Evolutionary conservation across 2,888 invertebrate genomes (phyloP).

Genomic region (Thalpophila matura): DNA sequence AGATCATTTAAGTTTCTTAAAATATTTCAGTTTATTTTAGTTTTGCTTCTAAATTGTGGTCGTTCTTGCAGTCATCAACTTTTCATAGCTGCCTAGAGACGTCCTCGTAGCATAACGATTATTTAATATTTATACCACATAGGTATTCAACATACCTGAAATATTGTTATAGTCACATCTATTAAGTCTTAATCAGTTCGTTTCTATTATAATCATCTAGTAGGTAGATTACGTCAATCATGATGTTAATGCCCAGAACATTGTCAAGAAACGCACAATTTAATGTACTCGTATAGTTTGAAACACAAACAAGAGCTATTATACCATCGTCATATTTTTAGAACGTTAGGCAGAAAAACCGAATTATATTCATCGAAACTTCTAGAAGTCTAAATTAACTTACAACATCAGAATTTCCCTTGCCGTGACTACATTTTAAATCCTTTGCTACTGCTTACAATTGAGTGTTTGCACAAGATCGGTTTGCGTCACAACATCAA

Average conservation of each 20-base stretch:
- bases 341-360: conserved; percentile 15
- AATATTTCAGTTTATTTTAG: conserved; percentile 11
- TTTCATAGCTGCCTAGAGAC: conserved; percentile 4
- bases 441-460: conserved; percentile 47
- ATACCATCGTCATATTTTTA: neutral
- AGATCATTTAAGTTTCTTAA: neutral
- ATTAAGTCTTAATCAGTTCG: conserved; percentile 11
- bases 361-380: conserved; percentile 24
- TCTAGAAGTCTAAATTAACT: conserved; percentile 24
- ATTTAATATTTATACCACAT: neutral
- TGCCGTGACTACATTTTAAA: conserved; percentile 46
- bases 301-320: neutral
- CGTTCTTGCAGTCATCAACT: conserved; percentile 13
- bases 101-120: neutral
- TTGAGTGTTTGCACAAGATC: conserved; percentile 65
- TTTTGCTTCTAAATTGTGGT: neutral
- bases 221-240: conserved; percentile 11
- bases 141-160: neutral
- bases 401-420: conserved; percentile 11
- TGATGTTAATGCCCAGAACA: neutral
- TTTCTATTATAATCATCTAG: conserved; percentile 11
- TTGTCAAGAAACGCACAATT: neutral
- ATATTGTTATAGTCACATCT: neutral
- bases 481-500: conserved; percentile 74
- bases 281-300: neutral